A percentile compares a stretch with the other conserved stretches of the same genome.
These are phyloP conservation scores for Protobothrops flavoviridis DNA, from an alignment of 2,113 vertebrate species.

Conservation along the genomic window DNA sequence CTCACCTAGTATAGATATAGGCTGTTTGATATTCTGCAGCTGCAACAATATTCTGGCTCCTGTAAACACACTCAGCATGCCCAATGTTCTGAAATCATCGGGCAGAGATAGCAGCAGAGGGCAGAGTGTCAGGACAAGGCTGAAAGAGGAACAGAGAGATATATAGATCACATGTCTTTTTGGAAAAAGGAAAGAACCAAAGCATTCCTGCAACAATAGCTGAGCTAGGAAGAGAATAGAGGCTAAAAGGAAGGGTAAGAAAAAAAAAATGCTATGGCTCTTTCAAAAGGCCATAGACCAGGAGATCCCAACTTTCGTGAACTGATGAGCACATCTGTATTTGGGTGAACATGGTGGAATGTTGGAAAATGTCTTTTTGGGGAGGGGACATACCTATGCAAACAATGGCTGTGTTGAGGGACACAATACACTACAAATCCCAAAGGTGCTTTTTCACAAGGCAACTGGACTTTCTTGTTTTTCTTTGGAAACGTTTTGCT, in stretches of 20 bases:
- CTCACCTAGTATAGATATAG: neutral
- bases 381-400: neutral
- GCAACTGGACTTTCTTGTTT: too few relatives aligned
- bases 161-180: neutral
- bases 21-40: neutral
- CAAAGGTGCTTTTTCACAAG: too few relatives aligned
- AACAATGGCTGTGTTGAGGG: neutral
- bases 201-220: neutral
- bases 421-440: neutral
- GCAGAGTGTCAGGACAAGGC: neutral
- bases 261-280: too few relatives aligned
- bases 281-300: neutral
- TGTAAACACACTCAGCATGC: neutral
- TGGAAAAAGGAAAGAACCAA: neutral
- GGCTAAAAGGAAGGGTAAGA: neutral
- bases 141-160: neutral
- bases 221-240: neutral
- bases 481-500: too few relatives aligned
- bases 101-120: neutral
- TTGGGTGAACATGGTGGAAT: neutral
- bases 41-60: neutral
- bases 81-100: neutral
- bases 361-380: neutral
- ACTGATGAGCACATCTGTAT: neutral
- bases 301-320: neutral